Evolutionary conservation across 2,113 vertebrate species (phyloP).

Genomic region (Paracanthobrama guichenoti): DNA sequence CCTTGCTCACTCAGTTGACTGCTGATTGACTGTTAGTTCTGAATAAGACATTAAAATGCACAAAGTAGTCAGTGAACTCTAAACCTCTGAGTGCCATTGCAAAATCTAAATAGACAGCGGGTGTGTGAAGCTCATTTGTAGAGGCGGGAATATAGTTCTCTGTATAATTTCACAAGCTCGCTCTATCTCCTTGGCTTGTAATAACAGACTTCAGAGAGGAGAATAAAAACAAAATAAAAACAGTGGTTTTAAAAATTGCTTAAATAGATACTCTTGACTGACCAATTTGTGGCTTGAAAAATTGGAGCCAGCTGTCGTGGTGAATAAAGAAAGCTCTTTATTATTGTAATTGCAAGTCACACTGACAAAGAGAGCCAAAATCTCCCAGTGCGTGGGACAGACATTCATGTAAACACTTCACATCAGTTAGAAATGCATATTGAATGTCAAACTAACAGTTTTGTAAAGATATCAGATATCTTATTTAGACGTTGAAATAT

Average conservation of each 20-base stretch:
- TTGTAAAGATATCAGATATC: not conserved
- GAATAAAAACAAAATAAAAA: slow-evolving; percentile 18
- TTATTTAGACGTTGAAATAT: not conserved
- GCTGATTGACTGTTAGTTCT: slow-evolving; percentile 31
- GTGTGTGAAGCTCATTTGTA: slow-evolving; percentile 24
- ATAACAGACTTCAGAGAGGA: slow-evolving; percentile 14
- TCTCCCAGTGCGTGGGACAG: not conserved
- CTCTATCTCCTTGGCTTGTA: slow-evolving; percentile 16
- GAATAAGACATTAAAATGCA: slow-evolving; percentile 18
- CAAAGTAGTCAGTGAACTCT: not conserved
- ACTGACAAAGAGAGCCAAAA: slow-evolving; percentile 10
- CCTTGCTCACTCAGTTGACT: slow-evolving; percentile 3
- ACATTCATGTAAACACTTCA: slow-evolving; percentile 7
- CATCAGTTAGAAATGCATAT: slow-evolving; percentile 5
- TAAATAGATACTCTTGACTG: slow-evolving; percentile 14
- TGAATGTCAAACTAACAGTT: not conserved
- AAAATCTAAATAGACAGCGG: slow-evolving; percentile 12
- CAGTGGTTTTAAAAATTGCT: slow-evolving; percentile 28
- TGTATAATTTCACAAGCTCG: slow-evolving; percentile 18
- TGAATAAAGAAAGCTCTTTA: slow-evolving; percentile 26
- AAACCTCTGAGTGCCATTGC: slow-evolving; percentile 5
- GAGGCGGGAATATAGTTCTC: not conserved
- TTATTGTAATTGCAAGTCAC: slow-evolving; percentile 18
- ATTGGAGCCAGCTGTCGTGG: slow-evolving; percentile 20
- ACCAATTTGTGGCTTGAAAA: slow-evolving; percentile 25